Conservation (phyloP, 92 coral and sea anemone species). For the Epizoanthus scotinus region DNA sequence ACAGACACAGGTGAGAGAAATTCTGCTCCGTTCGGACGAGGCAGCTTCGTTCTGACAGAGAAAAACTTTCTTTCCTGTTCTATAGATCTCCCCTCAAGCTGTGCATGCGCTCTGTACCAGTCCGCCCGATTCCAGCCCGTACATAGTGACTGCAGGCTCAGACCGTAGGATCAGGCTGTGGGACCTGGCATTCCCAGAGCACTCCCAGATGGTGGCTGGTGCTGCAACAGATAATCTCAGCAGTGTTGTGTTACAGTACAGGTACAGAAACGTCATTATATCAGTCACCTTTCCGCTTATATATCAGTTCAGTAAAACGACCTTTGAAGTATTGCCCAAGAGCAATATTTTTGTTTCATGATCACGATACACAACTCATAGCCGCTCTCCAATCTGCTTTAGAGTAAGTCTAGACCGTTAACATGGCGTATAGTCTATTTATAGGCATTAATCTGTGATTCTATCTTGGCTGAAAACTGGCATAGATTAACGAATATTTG, state of each 20-base stretch:
- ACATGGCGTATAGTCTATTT: no score
- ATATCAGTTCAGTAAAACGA: no score
- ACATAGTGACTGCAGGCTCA: conserved; percentile 97
- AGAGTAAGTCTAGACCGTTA: no score
- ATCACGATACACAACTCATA: no score
- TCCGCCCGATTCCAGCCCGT: conserved; percentile 87
- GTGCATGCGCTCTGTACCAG: conserved; percentile 94
- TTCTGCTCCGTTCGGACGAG: not conserved
- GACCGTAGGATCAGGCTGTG: conserved; percentile 96
- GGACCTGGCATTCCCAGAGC: conserved; percentile 94
- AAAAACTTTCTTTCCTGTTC: not conserved
- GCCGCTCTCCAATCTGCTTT: no score
- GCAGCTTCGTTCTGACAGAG: not conserved
- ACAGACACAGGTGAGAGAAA: conserved; percentile 84
- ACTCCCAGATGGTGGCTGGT: conserved; percentile 94
- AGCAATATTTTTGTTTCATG: no score
- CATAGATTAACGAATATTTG: no score
- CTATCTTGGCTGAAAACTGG: no score
- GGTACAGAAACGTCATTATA: conserved; percentile 39
- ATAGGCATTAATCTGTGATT: no score
- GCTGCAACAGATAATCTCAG: conserved; percentile 92
- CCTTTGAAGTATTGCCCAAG: not conserved
- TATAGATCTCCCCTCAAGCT: conserved; percentile 94
- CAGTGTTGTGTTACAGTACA: conserved; percentile 90
- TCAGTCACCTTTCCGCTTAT: not conserved